Evolutionary conservation across 1,140 invertebrate species (phyloP), one percentile per base, ranked within the genome.

Genomic region (Brachionus plicatilis): DNA sequence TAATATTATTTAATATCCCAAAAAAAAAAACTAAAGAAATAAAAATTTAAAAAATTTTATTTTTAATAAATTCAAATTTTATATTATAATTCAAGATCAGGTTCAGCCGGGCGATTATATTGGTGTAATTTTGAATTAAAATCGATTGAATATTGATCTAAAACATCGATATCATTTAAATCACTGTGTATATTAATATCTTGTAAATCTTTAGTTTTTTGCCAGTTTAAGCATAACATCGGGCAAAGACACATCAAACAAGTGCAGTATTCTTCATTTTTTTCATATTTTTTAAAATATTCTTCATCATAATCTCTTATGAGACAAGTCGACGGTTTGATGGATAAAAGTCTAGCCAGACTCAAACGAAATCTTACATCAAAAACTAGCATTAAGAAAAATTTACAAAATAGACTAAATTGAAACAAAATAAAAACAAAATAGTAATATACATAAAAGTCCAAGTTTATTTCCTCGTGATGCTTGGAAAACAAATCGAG

Each of bases 111-210:
- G 43, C 72, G 45, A 76, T 37, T 76, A 50, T 27, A 76, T 47
- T 76, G 72, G n/a, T 76, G 72, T 3, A 76, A 76, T 37, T 76
- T 76, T 37, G 72, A 50, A 76, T 76, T 76, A 50, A 76, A 76
- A 50, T 76, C 72, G 14, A 45, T 76, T 24, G 72, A 76, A 47
- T 27, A 45, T 4, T 50, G 20, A 50, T 76, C 27, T 27, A 50
- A 37, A 12, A 29, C 43, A 47, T 76, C 72, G 17, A 75, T 17
- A 75, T 75, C 70, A 14, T 17, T 72, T 72, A 43, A 20, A 41
- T 72, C 5, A 43, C 17, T 41, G 8, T 72, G 2, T 43, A 43
- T 41, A 11, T 72, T 72, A 45, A 72, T 24, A 43, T 41, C 14
- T 2, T 68, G 11, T 75, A 9, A 27, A 8, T 75, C 70, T 9